These are phyloP conservation scores for Megaustenia siamemsis DNA, from an alignment of 2,888 invertebrate genomes.

Conservation along the genomic window DNA sequence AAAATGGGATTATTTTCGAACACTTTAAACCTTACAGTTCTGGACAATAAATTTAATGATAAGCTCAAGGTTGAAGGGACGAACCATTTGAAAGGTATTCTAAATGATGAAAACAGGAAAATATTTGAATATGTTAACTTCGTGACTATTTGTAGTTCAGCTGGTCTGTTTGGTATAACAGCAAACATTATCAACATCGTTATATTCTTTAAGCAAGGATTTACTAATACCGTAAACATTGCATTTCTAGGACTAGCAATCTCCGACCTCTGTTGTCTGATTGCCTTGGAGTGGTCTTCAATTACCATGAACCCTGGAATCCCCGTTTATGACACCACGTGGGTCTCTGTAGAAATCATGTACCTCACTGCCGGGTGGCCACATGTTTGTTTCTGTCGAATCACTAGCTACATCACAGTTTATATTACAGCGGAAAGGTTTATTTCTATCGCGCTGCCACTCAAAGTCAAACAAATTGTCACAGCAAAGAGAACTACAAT, in stretches of 20 bases:
- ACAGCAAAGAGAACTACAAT: background rate
- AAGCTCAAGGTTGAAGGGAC: too few relatives aligned
- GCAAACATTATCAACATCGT: constrained; percentile 7
- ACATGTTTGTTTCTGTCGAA: constrained; percentile 25
- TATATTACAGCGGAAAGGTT: constrained; percentile 31
- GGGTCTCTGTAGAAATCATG: background rate
- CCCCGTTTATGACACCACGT: background rate
- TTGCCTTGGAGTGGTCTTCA: background rate
- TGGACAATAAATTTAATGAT: too few relatives aligned
- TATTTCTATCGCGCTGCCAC: constrained; percentile 11
- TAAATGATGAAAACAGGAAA: background rate
- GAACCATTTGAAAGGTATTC: background rate
- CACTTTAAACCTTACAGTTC: too few relatives aligned
- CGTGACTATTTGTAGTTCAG: background rate
- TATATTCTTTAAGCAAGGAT: constrained; percentile 28
- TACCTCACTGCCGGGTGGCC: constrained; percentile 10
- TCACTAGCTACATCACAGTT: constrained; percentile 35
- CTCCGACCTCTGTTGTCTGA: constrained; percentile 18
- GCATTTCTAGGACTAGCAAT: constrained; percentile 27
- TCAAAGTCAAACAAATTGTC: constrained; percentile 19
- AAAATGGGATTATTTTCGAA: too few relatives aligned
- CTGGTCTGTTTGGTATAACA: background rate
- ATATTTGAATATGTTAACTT: constrained; percentile 9
- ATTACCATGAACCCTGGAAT: constrained; percentile 17
- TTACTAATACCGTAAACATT: constrained; percentile 16